Conservation (phyloP, 2,113 vertebrate genomes). For the Burhinus bistriatus region DNA sequence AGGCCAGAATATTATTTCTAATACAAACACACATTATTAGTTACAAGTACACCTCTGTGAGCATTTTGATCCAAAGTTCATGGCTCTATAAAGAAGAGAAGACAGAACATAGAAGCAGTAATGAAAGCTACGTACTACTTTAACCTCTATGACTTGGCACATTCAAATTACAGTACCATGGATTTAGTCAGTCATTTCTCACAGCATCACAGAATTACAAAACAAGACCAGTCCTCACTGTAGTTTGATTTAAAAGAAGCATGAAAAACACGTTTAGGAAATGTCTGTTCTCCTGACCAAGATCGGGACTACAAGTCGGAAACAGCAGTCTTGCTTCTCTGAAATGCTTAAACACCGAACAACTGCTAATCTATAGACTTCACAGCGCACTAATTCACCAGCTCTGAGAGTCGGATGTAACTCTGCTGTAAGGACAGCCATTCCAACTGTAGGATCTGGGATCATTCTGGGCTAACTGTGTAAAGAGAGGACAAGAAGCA, state of each 20-base stretch:
- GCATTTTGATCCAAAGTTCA: not conserved
- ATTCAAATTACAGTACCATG: not conserved
- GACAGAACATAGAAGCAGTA: not conserved
- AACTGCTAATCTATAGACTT: not conserved
- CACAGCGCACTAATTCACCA: not conserved
- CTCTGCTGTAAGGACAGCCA: not conserved
- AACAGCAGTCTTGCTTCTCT: not conserved
- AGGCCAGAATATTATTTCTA: not conserved
- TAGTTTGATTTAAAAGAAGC: not conserved
- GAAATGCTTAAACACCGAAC: not conserved
- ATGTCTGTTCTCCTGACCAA: not conserved
- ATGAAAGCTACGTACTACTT: not conserved
- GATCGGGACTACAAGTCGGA: not conserved
- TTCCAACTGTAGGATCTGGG: not conserved
- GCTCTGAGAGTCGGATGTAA: not conserved
- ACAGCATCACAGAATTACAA: not conserved
- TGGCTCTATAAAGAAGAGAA: not conserved
- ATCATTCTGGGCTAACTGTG: not conserved
- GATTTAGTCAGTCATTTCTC: not conserved
- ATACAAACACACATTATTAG: not conserved
- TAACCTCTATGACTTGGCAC: not conserved
- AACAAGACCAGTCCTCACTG: not conserved
- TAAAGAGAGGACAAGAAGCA: not conserved
- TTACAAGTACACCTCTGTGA: not conserved
- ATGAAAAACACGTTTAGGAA: not conserved